phyloP scores from a whole-genome alignment of 2,888 invertebrate genomes.

The Meiosimyza decipiens region DNA sequence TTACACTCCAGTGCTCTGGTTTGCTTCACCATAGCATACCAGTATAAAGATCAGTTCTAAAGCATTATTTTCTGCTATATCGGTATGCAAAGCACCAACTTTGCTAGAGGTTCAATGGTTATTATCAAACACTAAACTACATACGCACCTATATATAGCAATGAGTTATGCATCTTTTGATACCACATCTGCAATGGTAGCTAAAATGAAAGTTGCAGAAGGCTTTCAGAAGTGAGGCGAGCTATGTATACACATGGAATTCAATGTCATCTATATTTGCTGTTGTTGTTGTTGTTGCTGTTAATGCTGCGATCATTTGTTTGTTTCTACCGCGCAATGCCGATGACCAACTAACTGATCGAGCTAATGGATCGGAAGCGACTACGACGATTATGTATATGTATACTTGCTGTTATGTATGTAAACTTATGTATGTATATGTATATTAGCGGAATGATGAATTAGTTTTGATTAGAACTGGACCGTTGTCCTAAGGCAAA shows the following conservation, averaged over 20 bases:
- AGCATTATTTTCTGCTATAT: no score
- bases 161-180: slow-evolving; percentile 29
- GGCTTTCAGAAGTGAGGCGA: neutral
- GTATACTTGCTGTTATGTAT: neutral
- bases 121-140: neutral
- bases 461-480: slow-evolving; percentile 50
- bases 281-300: no score
- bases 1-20: no score
- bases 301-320: no score
- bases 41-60: no score
- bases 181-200: slow-evolving; percentile 12
- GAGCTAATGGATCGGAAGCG: slow-evolving; percentile 57
- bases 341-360: slow-evolving; percentile 12
- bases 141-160: neutral
- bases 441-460: slow-evolving; percentile 43
- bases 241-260: slow-evolving; percentile 24
- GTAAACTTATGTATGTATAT: no score
- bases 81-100: neutral
- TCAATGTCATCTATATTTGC: slow-evolving; percentile 27
- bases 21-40: no score
- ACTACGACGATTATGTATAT: slow-evolving; percentile 1
- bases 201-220: neutral
- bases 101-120: neutral
- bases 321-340: neutral
- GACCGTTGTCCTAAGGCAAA: slow-evolving; percentile 10